Evolutionary conservation across 2,888 invertebrate genomes (phyloP).

Genomic region (Nomada fabriciana): DNA sequence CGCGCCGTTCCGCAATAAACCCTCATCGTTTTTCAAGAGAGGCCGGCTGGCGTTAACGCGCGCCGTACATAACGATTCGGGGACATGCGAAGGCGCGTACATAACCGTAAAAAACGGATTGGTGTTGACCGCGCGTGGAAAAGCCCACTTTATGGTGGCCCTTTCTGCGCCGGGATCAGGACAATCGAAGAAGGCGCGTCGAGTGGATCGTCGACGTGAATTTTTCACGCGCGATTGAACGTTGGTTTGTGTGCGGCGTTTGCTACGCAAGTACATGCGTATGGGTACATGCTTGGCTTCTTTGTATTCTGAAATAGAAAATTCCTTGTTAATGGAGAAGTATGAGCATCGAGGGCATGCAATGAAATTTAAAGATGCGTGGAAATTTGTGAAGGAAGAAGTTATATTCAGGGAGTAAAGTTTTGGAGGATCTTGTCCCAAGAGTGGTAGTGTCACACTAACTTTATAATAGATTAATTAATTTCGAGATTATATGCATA

Average conservation of each 20-base stretch:
- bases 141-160: slow-evolving; percentile 12
- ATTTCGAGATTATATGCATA: not conserved
- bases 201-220: not conserved
- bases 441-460: not conserved
- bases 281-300: too few species aligned
- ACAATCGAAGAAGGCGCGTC: not conserved
- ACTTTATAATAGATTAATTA: slow-evolving; percentile 9
- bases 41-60: slow-evolving; percentile 41
- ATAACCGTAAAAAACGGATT: slow-evolving; percentile 28
- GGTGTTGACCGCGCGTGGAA: slow-evolving; percentile 8
- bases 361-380: too few species aligned
- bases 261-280: too few species aligned
- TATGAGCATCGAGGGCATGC: too few species aligned
- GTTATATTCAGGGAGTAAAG: not conserved
- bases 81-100: slow-evolving; percentile 11
- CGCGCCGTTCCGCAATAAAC: slow-evolving; percentile 56
- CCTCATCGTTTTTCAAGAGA: slow-evolving; percentile 68
- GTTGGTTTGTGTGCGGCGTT: not conserved
- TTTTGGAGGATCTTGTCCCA: slow-evolving; percentile 1
- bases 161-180: not conserved
- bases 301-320: too few species aligned
- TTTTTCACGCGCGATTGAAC: not conserved
- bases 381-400: not conserved
- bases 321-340: too few species aligned
- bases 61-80: slow-evolving; percentile 34